A percentile compares a stretch with the other conserved stretches of the same genome.
These are phyloP conservation scores for Microctonus brassicae DNA, from an alignment of 2,888 invertebrate species.

Conservation along the genomic window DNA sequence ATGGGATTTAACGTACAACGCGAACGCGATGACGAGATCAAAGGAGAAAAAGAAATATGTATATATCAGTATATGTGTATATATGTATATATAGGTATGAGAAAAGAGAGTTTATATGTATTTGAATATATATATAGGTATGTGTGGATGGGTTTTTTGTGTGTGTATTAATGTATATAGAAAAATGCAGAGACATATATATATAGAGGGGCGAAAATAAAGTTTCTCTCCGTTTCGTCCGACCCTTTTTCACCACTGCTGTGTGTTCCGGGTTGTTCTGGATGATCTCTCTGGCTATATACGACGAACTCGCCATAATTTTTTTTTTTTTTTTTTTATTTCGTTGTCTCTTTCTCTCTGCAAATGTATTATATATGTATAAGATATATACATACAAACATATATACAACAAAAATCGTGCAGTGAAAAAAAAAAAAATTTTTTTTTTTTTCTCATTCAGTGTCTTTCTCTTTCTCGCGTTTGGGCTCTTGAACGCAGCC, in stretches of 20 bases:
- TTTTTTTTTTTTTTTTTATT: not conserved
- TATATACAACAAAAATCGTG: not conserved
- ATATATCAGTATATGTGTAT: not conserved
- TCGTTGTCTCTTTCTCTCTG: not conserved
- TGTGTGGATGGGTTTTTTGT: not conserved
- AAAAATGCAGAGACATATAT: not conserved
- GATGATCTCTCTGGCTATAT: not conserved
- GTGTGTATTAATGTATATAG: no score
- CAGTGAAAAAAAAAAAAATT: not conserved
- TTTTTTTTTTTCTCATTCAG: no score
- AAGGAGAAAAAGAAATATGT: not conserved
- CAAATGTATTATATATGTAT: not conserved
- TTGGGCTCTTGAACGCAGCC: not conserved
- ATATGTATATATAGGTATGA: no score
- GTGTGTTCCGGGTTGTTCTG: constrained; percentile 5
- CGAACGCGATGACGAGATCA: not conserved
- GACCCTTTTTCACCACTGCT: not conserved
- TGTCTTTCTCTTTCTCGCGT: not conserved
- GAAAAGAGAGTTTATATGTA: no score
- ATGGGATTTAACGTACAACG: not conserved
- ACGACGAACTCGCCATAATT: not conserved
- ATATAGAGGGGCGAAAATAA: not conserved
- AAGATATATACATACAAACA: no score
- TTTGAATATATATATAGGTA: no score
- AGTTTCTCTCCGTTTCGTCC: not conserved